Evolutionary conservation across 2,797 vertebrate genomes (phyloP).

Genomic region (Hydrolagus colliei): DNA sequence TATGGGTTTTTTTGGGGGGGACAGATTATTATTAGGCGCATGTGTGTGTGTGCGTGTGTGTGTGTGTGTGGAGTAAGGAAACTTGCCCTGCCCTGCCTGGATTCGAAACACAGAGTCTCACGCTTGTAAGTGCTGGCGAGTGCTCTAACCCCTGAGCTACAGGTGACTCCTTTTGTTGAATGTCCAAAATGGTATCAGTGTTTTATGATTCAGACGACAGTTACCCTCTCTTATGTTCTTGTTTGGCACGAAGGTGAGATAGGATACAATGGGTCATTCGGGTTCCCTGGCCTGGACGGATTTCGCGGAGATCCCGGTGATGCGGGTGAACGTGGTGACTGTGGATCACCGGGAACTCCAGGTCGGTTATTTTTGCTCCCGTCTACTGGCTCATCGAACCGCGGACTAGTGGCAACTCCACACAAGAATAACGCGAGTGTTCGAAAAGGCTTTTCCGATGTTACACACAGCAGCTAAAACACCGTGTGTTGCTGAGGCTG

Average conservation of each 20-base stretch:
- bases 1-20: too few relatives aligned
- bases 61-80: too few relatives aligned
- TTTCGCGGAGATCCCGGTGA: not conserved
- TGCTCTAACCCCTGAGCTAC: too few relatives aligned
- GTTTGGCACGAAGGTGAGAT: not conserved
- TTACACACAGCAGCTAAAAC: not conserved
- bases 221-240: not conserved
- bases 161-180: too few relatives aligned
- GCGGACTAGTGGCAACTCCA: too few relatives aligned
- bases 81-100: too few relatives aligned
- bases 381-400: not conserved
- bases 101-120: too few relatives aligned
- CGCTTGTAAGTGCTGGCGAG: too few relatives aligned
- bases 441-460: not conserved
- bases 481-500: not conserved
- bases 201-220: not conserved
- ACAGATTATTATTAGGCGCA: too few relatives aligned
- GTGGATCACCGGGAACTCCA: not conserved
- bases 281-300: constrained; percentile 3
- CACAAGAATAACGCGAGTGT: too few relatives aligned
- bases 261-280: not conserved
- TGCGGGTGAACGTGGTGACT: not conserved
- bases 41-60: too few relatives aligned
- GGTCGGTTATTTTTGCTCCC: not conserved
- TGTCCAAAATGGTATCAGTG: too few relatives aligned